These are phyloP conservation scores for Allacma fusca DNA, from an alignment of 2,888 invertebrate species.

Conservation along the genomic window DNA sequence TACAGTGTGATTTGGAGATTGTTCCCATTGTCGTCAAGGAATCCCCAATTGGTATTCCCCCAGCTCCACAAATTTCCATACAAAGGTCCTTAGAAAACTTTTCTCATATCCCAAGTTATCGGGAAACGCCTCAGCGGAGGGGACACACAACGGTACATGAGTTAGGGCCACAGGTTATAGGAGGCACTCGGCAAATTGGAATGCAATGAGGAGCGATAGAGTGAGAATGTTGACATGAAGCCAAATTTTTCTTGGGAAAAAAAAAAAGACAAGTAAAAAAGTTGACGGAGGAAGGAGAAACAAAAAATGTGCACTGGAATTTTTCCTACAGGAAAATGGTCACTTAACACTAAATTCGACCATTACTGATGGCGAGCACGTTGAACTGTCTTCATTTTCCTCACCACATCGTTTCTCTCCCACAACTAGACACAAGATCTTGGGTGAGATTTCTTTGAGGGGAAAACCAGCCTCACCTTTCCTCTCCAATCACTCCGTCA, in stretches of 20 bases:
- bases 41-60: no score
- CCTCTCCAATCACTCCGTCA: no score
- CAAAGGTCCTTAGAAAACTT: no score
- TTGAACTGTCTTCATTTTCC: conserved; percentile 19
- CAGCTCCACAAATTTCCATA: no score
- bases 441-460: no score
- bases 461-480: no score
- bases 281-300: conserved; percentile 1
- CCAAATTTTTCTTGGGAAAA: no score
- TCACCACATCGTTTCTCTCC: not conserved
- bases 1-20: no score
- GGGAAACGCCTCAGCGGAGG: no score
- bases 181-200: conserved; percentile 16
- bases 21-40: no score
- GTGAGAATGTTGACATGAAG: not conserved
- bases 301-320: not conserved
- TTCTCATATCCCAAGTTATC: no score
- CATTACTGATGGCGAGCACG: conserved; percentile 13
- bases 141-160: not conserved
- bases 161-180: conserved; percentile 16
- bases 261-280: no score
- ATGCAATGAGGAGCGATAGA: not conserved
- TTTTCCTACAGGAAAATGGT: not conserved
- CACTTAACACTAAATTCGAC: conserved; percentile 9
- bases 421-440: not conserved